A percentile compares a stretch with the other conserved stretches of the same genome.
These are phyloP conservation scores for Microcebus ravelobensis DNA, from an alignment of 2,113 vertebrate genomes.

Conservation along the genomic window DNA sequence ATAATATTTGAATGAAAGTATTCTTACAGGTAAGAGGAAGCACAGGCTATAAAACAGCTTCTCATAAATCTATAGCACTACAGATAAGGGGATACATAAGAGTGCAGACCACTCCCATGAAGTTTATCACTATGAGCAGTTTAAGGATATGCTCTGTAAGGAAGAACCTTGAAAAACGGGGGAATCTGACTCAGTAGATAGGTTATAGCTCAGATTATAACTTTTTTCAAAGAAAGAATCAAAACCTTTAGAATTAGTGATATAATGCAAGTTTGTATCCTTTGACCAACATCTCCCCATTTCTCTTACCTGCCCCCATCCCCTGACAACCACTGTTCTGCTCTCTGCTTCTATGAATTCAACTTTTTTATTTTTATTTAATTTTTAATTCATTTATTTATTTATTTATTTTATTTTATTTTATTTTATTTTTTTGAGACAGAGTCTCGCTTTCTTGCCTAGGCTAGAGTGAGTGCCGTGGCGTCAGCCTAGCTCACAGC, in stretches of 20 bases:
- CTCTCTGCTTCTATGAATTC: background rate
- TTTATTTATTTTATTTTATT: no score
- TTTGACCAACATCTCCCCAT: background rate
- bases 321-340: background rate
- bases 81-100: background rate
- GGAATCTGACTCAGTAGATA: background rate
- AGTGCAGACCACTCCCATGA: background rate
- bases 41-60: background rate
- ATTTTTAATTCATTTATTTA: no score
- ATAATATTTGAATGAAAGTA: conserved; percentile 7
- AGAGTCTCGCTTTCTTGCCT: no score
- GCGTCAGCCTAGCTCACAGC: no score
- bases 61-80: background rate
- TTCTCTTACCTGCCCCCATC: background rate
- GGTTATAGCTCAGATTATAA: conserved; percentile 20
- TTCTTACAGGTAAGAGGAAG: conserved; percentile 28
- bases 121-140: background rate
- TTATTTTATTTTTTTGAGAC: no score
- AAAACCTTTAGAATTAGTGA: conserved; percentile 18
- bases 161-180: background rate
- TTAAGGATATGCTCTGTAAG: background rate
- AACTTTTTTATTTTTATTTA: background rate
- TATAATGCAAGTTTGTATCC: background rate
- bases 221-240: conserved; percentile 22
- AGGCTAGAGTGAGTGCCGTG: no score